Evolutionary conservation across 2,888 invertebrate species (phyloP).

Genomic region (Ochropleura leucogaster): DNA sequence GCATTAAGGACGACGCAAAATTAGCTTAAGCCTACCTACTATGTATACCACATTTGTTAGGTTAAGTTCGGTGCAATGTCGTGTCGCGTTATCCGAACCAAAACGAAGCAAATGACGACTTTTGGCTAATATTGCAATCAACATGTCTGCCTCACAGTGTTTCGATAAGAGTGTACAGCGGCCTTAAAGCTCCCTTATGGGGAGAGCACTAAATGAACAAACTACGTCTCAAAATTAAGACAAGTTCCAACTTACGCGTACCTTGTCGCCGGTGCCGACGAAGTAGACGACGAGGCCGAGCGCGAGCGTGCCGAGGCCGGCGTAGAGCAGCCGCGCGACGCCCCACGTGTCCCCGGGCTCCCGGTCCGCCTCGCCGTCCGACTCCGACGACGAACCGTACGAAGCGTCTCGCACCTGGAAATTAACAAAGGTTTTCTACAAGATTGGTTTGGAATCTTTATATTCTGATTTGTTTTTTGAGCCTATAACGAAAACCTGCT

Average conservation of each 20-base stretch:
- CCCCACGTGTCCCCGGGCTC: constrained; percentile 94
- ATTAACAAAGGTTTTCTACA: neutral
- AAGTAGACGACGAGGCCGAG: constrained; percentile 96
- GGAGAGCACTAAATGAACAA: constrained; percentile 11
- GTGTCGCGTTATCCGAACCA: neutral
- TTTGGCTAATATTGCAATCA: neutral
- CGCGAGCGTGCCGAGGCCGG: constrained; percentile 95
- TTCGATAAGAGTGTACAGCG: neutral
- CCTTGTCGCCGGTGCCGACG: constrained; percentile 97
- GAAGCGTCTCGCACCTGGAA: constrained; percentile 96
- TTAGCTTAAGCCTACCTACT: neutral
- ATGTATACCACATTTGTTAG: neutral
- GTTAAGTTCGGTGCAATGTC: neutral
- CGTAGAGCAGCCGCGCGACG: constrained; percentile 95
- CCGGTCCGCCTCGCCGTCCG: constrained; percentile 92
- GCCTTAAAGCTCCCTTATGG: neutral
- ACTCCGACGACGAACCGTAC: constrained; percentile 93
- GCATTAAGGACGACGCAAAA: neutral
- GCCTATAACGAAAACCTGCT: neutral
- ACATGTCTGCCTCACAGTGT: neutral
- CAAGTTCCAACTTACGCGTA: constrained; percentile 57
- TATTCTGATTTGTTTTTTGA: neutral
- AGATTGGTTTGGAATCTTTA: neutral
- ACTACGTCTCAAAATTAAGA: constrained; percentile 46
- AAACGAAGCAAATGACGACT: neutral